Percentiles rank a stretch among this genome's conserved stretches.
Evolutionary conservation across 2,113 vertebrate genomes (phyloP).

Genomic region (Micromys minutus): DNA sequence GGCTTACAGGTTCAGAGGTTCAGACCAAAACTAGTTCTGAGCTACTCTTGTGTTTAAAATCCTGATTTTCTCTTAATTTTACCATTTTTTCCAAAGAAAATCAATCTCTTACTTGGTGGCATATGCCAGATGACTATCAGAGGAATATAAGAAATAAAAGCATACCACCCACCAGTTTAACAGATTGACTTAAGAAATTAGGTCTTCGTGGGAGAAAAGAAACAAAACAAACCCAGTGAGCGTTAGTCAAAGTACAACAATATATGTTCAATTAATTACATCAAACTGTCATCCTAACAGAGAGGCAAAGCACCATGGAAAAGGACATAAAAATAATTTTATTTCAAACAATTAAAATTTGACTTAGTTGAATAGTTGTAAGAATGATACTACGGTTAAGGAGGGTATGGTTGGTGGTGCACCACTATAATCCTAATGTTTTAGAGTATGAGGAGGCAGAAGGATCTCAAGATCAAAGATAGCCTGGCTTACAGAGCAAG

Average conservation of each 20-base stretch:
- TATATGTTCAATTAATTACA: conserved; percentile 54
- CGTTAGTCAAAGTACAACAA: conserved; percentile 63
- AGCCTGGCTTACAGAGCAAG: background rate
- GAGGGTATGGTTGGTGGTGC: background rate
- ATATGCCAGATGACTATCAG: conserved; percentile 74
- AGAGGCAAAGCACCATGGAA: conserved; percentile 9
- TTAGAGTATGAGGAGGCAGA: background rate
- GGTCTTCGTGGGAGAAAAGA: conserved; percentile 69
- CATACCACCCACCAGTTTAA: conserved; percentile 76
- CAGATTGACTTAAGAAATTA: conserved; percentile 78
- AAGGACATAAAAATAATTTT: background rate
- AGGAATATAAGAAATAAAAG: conserved; percentile 65
- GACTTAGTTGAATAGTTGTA: background rate
- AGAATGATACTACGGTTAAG: background rate
- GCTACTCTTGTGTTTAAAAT: background rate
- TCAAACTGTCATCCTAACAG: conserved; percentile 45
- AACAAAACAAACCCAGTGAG: conserved; percentile 68
- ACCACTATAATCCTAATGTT: background rate
- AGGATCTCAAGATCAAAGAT: background rate
- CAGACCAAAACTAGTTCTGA: conserved; percentile 27
- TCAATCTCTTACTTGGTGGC: conserved; percentile 69
- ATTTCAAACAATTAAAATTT: background rate
- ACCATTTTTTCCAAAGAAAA: conserved; percentile 54
- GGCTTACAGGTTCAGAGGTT: too few relatives aligned
- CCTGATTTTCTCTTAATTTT: conserved; percentile 55